Base-by-base conservation (phyloP, 2,888 invertebrate species). In the Lomographa bimaculata region DNA sequence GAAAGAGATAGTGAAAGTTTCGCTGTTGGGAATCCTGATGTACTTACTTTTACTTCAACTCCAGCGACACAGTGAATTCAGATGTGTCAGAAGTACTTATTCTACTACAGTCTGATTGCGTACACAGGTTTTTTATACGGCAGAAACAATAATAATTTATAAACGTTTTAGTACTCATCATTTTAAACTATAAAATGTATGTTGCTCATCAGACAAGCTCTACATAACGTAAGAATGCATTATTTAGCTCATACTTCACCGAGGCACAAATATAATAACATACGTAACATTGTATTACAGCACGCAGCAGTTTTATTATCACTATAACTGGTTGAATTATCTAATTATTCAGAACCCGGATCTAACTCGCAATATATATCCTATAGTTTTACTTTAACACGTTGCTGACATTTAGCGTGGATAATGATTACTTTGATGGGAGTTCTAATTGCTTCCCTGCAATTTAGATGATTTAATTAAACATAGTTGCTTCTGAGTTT, bases 1-100 rank as follows among this genome's bases (percentile, higher is more conserved):
- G 55, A 54, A 43, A 27, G 32, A 23, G 68, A 69, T 67, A 71
- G 72, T 66, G 57, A 54, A 71, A 68, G 72, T 64, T 39, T 37
- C 54, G 46, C 26, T 28, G 27, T 34, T 47, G 28, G 29, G 55
- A 61, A 60, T 63, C 57, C 57, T 63, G 56, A 61, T 61, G 41
- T 46, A 43, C 46, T 51, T 47, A 51, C 58, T 60, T 63, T 60
- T 60, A 60, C 60, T 60, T 42, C 36, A 52, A 45, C 39, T 39
- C 35, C 27, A 24, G 21, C 30, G 24, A 21, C 1, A 5, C 6
- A n/a, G 23, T 23, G 14, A 14, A 2, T 14, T 4, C 5, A 21
- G 21, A 20, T 7, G 20, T 20, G 2, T 23, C 10, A 1, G 11
- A 24, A 6, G n/a, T 7, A 7, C 7, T 11, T 11, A 3, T 6